These are phyloP conservation scores for Pangasius krempfi DNA, from an alignment of 2,797 vertebrate species.

Conservation along the genomic window DNA sequence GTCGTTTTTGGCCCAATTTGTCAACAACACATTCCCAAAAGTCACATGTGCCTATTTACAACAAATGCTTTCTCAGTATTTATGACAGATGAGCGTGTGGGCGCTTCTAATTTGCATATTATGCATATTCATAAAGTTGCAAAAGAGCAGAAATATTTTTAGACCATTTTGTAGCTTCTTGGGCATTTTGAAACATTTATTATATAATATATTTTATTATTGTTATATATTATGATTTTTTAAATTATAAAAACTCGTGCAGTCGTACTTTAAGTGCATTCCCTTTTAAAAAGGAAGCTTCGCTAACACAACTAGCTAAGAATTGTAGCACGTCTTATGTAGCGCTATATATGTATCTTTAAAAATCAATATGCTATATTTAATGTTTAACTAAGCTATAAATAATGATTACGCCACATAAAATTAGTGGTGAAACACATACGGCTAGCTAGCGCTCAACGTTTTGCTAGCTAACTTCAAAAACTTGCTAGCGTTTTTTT, in stretches of 20 bases:
- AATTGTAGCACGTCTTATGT: background rate
- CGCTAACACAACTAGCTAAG: background rate
- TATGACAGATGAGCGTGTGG: background rate
- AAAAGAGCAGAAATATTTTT: background rate
- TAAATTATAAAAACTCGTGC: background rate
- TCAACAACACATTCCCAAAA: background rate
- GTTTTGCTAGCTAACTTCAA: background rate
- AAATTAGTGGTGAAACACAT: background rate
- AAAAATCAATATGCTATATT: background rate
- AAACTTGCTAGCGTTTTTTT: background rate
- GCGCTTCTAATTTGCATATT: background rate
- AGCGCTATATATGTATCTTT: background rate
- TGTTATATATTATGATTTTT: too few species aligned
- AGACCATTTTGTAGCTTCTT: background rate
- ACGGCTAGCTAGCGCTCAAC: background rate
- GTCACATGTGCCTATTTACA: background rate
- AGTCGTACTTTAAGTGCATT: background rate
- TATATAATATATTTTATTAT: background rate
- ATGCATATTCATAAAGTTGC: background rate
- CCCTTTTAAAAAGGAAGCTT: background rate
- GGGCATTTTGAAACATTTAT: background rate
- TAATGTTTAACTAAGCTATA: background rate
- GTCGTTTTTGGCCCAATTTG: background rate
- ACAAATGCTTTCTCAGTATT: background rate
- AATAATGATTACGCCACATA: background rate